phyloP scores from a whole-genome alignment of 2,888 invertebrate species.

The Drosophila conformis region DNA sequence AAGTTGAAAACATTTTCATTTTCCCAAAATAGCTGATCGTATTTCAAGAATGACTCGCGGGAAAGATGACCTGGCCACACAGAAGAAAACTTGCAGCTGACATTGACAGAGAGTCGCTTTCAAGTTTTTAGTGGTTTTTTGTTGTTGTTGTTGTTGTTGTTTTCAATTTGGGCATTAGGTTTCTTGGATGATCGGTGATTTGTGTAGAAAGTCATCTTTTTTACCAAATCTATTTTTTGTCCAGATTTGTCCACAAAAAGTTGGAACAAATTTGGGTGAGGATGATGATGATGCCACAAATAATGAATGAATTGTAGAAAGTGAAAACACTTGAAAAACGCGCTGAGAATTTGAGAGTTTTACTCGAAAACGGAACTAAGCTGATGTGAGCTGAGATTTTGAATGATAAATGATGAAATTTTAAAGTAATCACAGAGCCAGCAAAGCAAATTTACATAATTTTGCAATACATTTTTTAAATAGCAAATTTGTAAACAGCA shows the following conservation, averaged over 20 bases:
- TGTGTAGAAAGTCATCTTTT: constrained; percentile 31
- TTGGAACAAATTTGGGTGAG: constrained; percentile 9
- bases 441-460: not conserved
- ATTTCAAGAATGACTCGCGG: not conserved
- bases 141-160: not conserved
- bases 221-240: not conserved
- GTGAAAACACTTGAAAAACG: constrained; percentile 35
- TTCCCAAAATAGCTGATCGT: not conserved
- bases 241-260: constrained; percentile 14
- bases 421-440: too few relatives aligned
- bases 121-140: constrained; percentile 2
- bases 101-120: constrained; percentile 13
- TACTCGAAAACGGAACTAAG: constrained; percentile 18
- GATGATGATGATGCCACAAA: constrained; percentile 47
- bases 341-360: constrained; percentile 17
- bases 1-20: not conserved
- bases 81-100: constrained; percentile 2
- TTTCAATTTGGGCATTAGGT: not conserved
- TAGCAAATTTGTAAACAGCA: not conserved
- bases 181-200: constrained; percentile 18
- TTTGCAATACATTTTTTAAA: too few relatives aligned
- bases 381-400: not conserved
- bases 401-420: not conserved
- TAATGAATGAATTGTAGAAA: constrained; percentile 33
- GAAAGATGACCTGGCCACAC: not conserved